Evolutionary conservation across 1,140 invertebrate genomes (phyloP).

Genomic region (Trichonephila clavata): DNA sequence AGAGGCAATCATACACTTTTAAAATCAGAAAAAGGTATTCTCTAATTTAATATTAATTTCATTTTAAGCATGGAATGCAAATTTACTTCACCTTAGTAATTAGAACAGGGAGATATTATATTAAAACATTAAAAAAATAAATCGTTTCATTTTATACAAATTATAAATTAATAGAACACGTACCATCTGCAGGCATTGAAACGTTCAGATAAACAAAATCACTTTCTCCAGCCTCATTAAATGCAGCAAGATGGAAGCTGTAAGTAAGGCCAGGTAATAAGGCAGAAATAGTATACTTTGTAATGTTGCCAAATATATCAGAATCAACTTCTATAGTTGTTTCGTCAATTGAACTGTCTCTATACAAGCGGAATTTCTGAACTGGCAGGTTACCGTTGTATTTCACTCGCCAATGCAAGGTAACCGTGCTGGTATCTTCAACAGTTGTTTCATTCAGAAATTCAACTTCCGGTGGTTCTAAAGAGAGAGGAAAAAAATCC

Average conservation of each 20-base stretch:
- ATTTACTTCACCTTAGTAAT: no score
- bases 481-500: background rate
- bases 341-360: slow-evolving; percentile 57
- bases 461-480: slow-evolving; percentile 77
- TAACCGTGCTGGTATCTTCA: slow-evolving; percentile 72
- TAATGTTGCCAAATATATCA: slow-evolving; percentile 73
- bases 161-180: background rate
- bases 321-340: slow-evolving; percentile 73
- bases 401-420: slow-evolving; percentile 72
- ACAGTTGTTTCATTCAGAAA: slow-evolving; percentile 60
- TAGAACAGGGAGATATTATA: no score
- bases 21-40: no score
- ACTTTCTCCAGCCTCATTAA: slow-evolving; percentile 73
- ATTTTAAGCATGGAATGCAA: no score
- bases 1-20: no score
- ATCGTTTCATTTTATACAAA: no score
- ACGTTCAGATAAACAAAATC: slow-evolving; percentile 77
- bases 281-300: slow-evolving; percentile 67
- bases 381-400: slow-evolving; percentile 76
- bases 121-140: no score
- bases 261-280: slow-evolving; percentile 77
- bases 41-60: no score
- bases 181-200: slow-evolving; percentile 78
- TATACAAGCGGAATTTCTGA: slow-evolving; percentile 71
- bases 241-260: slow-evolving; percentile 70